These are phyloP conservation scores for Gouania willdenowi DNA, from an alignment of 2,797 vertebrate species.

Conservation along the genomic window DNA sequence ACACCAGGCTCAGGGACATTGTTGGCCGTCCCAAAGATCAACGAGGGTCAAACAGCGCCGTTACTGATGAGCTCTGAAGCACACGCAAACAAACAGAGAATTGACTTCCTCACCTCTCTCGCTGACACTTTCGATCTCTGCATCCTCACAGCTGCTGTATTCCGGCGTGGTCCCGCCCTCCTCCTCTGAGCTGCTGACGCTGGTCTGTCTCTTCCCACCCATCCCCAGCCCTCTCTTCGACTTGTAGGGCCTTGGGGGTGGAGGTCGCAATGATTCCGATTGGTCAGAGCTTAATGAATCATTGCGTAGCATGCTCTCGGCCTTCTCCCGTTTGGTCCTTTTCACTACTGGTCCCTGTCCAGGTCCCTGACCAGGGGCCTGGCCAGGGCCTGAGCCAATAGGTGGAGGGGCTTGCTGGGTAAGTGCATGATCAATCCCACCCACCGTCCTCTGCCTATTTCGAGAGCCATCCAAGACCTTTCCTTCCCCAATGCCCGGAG, in stretches of 20 bases:
- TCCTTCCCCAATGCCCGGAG: constrained; percentile 63
- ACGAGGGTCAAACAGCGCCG: constrained; percentile 37
- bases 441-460: constrained; percentile 59
- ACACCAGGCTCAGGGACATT: constrained; percentile 35
- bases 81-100: neutral
- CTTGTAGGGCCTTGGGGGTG: constrained; percentile 93
- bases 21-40: constrained; percentile 29
- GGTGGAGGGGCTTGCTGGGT: constrained; percentile 74
- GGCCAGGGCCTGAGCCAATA: constrained; percentile 78
- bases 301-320: constrained; percentile 94
- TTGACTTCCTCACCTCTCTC: constrained; percentile 85
- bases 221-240: constrained; percentile 82
- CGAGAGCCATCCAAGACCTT: constrained; percentile 31
- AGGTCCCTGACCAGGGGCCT: constrained; percentile 72
- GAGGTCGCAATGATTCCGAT: constrained; percentile 92
- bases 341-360: constrained; percentile 81
- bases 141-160: constrained; percentile 98
- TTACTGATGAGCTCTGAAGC: too few species aligned
- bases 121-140: constrained; percentile 95
- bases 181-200: constrained; percentile 98
- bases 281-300: constrained; percentile 97
- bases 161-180: constrained; percentile 95
- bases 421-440: constrained; percentile 50
- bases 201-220: constrained; percentile 89
- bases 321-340: constrained; percentile 92